Percentiles rank a stretch among this genome's conserved stretches.
phyloP scores from a whole-genome alignment of 2,888 invertebrate genomes.

The Tetranychus truncatus region DNA sequence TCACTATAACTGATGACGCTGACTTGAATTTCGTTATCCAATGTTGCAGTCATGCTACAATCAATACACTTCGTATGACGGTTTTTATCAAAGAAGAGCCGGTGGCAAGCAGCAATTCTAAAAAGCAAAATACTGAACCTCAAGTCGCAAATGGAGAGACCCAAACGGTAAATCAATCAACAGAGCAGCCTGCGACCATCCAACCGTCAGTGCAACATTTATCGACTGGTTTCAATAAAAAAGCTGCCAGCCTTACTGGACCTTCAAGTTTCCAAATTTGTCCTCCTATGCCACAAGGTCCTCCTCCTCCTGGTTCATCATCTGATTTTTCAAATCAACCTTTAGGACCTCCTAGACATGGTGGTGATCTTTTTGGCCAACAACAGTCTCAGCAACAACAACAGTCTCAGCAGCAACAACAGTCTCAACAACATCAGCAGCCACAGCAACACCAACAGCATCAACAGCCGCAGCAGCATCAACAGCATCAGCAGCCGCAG shows the following conservation, averaged over 20 bases:
- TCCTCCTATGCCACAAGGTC: slow-evolving; percentile 4
- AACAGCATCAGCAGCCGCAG: slow-evolving; percentile 18
- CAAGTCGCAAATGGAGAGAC: not conserved
- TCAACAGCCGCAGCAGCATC: slow-evolving; percentile 16
- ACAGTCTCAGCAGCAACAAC: slow-evolving; percentile 6
- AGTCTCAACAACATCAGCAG: not conserved
- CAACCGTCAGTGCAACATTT: slow-evolving; percentile 11
- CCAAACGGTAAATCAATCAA: not conserved
- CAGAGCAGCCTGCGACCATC: slow-evolving; percentile 10
- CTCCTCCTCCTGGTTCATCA: not conserved
- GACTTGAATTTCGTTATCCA: slow-evolving; percentile 51
- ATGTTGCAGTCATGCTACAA: slow-evolving; percentile 37
- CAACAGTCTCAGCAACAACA: slow-evolving; percentile 21
- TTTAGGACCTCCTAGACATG: not conserved
- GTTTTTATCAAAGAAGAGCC: slow-evolving; percentile 35
- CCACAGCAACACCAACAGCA: slow-evolving; percentile 16
- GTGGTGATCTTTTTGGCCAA: slow-evolving; percentile 10
- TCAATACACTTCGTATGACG: slow-evolving; percentile 42
- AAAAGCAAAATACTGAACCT: no score
- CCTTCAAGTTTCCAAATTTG: not conserved
- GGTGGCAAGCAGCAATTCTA: no score
- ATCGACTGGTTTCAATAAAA: not conserved
- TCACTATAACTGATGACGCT: slow-evolving; percentile 50
- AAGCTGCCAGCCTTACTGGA: not conserved
- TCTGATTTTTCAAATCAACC: not conserved